Evolutionary conservation across 2,888 invertebrate genomes (phyloP), one percentile per base, ranked within the genome.

Genomic region (Autographa gamma): DNA sequence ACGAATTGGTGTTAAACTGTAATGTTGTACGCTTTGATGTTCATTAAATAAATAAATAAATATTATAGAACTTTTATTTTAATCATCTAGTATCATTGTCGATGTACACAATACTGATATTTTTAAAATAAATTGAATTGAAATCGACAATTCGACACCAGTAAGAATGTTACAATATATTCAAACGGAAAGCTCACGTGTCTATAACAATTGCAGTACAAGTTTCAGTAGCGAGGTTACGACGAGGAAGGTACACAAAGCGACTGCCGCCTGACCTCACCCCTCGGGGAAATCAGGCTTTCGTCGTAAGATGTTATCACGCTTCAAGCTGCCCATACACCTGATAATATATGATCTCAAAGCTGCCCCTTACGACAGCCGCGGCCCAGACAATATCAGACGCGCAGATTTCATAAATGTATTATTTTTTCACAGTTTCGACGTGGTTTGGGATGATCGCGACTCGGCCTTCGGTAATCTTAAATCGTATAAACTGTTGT

Each of bases 401-500:
- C n/a, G 54, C 48, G 13, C 34, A 59, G 6, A 48, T 25, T 62
- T 43, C 56, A 63, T 68, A 61, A 61, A 60, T 41, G 65, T 38
- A 13, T 61, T 7, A 9, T 2, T 14, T 63, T 71, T 77, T 84
- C 86, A 59, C 82, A 97, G 97, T 75, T 97, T 97, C 88, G 96
- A 97, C 77, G 97, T 97, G 16, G 95, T 96, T 7, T 97, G 97
- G 97, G 97, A 97, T 84, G 96, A 97, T 79, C 96, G 97, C 48
- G 96, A 96, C 73, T 92, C 94, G 0, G 96, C 96, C 73, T 93
- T 92, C 74, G 97, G 96, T 0, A 96, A 96, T 79, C 88, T 96
- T n/a, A 92, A 93, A 69, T 94, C 97, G 89, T 98, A 97, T 89
- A 96, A 97, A 84, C 91, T 99, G 68, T 94, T 97, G 85, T 98